Base-by-base conservation (phyloP, 1,140 invertebrate species). In the Micrasema longulum region DNA sequence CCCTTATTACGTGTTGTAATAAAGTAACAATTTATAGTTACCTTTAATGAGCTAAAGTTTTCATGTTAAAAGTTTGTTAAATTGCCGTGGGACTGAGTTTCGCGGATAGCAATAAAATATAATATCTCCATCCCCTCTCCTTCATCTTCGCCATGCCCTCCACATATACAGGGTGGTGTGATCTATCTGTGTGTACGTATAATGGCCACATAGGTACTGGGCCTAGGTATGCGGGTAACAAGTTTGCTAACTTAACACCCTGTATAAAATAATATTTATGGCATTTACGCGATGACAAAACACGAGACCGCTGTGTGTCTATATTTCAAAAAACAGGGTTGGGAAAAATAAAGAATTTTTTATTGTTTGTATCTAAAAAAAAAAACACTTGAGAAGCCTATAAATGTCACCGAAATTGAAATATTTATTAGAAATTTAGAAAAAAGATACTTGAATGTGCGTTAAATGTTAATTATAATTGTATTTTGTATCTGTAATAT, bases 201-300 rank as follows among this genome's bases (percentile, higher is more conserved):
- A 31, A 31, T 31, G 26, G 2, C 26, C 7, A 31, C 3, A 7
- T 31, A 31, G 26, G 26, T 31, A 7, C 41, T 48, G 18, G 41
- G 62, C 62, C 52, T 55, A 55, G 55, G 55, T 60, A 52, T 50
- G 35, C 43, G 35, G 38, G 41, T 69, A 69, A 69, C 57, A 70
- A 70, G 68, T 70, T 68, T 22, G 60, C 66, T 6, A 64, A 47
- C 48, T 48, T 71, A 66, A 67, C 73, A 64, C 69, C 69, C 73
- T 69, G 71, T 64, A 69, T 69, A 75, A 75, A 75, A 75, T 72
- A 75, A 72, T 75, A 75, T 75, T 75, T 75, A 75, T 75, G 74
- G 70, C 74, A 47, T 75, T 69, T 72, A 75, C 74, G 74, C 74
- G 74, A 68, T 68, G 65, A 73, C 72, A 73, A 73, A 73, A 73